These are phyloP conservation scores for Euura lappo DNA, from an alignment of 1,140 invertebrate genomes.

Conservation along the genomic window DNA sequence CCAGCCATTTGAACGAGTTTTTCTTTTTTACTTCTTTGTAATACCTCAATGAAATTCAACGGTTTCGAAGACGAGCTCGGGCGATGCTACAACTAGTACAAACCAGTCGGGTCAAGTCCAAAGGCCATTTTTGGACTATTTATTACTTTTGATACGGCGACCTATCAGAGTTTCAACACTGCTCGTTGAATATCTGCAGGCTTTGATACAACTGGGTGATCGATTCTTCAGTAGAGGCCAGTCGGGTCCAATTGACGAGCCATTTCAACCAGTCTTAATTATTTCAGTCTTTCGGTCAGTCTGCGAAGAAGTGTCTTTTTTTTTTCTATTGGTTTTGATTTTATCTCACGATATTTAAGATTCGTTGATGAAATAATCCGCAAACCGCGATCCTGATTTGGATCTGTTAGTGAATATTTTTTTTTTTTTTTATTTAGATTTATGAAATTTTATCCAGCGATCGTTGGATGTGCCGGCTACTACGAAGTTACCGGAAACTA, in stretches of 20 bases:
- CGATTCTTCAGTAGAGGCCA: slow-evolving; percentile 50
- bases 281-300: slow-evolving; percentile 35
- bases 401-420: too few relatives aligned
- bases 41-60: background rate
- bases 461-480: background rate
- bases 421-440: too few relatives aligned
- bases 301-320: slow-evolving; percentile 33
- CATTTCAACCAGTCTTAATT: background rate
- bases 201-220: background rate
- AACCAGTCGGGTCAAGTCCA: background rate
- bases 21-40: background rate
- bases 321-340: too few relatives aligned
- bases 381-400: too few relatives aligned
- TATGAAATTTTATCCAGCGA: background rate
- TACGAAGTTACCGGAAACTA: slow-evolving; percentile 44
- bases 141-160: too few relatives aligned
- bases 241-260: slow-evolving; percentile 50
- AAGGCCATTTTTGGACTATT: background rate
- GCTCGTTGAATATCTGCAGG: too few relatives aligned
- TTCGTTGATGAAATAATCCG: too few relatives aligned
- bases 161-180: too few relatives aligned
- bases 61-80: background rate
- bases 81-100: background rate
- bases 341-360: too few relatives aligned
- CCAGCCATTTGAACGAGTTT: slow-evolving; percentile 32